Evolutionary conservation across 2,888 invertebrate genomes (phyloP), one percentile per base, ranked within the genome.

Genomic region (Diaphora mendica): DNA sequence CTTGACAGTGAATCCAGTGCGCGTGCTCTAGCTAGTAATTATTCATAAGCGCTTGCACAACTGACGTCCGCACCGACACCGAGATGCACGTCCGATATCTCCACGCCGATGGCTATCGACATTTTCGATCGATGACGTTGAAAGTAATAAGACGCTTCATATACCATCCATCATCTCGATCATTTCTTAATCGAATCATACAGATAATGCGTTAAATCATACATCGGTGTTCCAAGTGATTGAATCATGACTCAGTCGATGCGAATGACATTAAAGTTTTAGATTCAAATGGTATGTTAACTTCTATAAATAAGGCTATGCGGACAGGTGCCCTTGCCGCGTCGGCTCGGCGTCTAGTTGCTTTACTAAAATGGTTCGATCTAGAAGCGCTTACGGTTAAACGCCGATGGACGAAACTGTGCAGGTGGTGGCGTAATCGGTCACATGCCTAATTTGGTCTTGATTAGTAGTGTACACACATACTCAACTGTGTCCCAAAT

Each of bases 1-100:
- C 92, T 93, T 92, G 93, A 90, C 92, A 92, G 87, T 93, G 92
- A 91, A 91, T 87, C 88, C 86, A 87, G 87, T 79, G 83, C 87
- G 86, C 89, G 89, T 91, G 88, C 88, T 84, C 87, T 82, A 82
- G 86, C 83, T 86, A 85, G 88, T 88, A 88, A 90, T 92, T 91
- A 92, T 90, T 91, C 91, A 92, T 90, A 88, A 88, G 83, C 85
- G 86, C 85, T 91, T 91, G 89, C 92, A 86, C 92, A 91, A 92
- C 88, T 80, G 82, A 80, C 79, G 79, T 79, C 82, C 76, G 82
- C 83, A 82, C 83, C 85, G 79, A 82, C 83, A 80, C 78, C 82
- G 81, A 78, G 77, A 76, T 78, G 81, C 76, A 78, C 77, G 79
- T 73, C 72, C 79, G 85, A 83, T 79, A 79, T 83, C 83, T 77